Base-by-base conservation (phyloP, 1,140 invertebrate genomes). In the Chironomus tepperi region DNA sequence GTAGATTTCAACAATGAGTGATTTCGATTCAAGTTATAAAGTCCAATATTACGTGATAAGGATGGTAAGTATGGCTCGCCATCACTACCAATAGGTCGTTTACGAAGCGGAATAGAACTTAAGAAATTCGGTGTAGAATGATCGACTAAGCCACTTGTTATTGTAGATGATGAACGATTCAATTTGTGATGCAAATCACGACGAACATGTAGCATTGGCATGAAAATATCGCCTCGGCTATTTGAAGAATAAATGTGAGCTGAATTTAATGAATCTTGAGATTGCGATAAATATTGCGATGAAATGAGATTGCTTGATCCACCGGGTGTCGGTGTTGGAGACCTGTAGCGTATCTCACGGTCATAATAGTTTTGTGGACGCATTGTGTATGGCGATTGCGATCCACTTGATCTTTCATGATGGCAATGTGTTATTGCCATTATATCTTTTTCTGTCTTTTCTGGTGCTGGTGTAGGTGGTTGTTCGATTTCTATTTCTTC, bases 161-260 rank as follows among this genome's bases (percentile, higher is more conserved):
- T 8, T 81, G 79, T 3, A 79, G 79, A 15, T 82, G 80, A 73
- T 83, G 79, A 76, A 81, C 81, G 42, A 80, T 83, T 9, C 73
- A 84, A 83, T 74, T 84, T 83, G 77, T 88, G 88, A 75, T 90
- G 85, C 21, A 92, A 81, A 77, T 91, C 90, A 79, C 90, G 84
- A 43, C 91, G 84, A 21, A 92, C 91, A 77, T 92, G 90, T 34
- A 91, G 78, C 76, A 89, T 87, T 1, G 88, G 88, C 75, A 87
- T 81, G 73, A 84, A 83, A 15, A 82, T 84, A 73, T 84, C 78
- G 0, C 79, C 24, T 9, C 77, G 74, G 15, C 78, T 78, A 9
- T 78, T 76, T 7, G 77, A 57, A 10, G 76, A 24, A 8, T 78
- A 73, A 8, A 70, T 70, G 80, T 7, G 16, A 19, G 18, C 43